Evolutionary conservation across 2,888 invertebrate genomes (phyloP).

Genomic region (Rhamnusium bicolor): DNA sequence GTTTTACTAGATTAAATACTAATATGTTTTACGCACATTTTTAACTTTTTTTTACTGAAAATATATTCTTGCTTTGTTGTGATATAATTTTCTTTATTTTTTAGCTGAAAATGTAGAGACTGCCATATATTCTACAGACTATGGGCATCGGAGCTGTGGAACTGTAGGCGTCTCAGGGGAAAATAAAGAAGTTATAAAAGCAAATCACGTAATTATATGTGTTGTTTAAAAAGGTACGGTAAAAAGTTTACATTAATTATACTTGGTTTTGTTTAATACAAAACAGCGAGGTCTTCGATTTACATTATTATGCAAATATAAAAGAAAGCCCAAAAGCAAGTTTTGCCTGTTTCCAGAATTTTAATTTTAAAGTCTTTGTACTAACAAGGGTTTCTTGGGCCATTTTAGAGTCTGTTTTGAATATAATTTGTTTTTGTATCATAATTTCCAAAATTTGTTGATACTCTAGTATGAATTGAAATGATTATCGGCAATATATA

Average conservation of each 20-base stretch:
- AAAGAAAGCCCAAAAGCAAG: neutral
- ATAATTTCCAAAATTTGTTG: neutral
- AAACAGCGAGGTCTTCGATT: neutral
- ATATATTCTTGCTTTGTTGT: neutral
- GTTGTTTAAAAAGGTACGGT: neutral
- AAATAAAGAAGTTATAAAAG: neutral
- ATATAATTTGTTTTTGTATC: neutral
- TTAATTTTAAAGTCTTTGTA: neutral
- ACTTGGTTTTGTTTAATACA: neutral
- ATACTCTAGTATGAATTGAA: no score
- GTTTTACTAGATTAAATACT: no score
- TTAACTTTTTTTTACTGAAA: neutral
- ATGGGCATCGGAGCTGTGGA: neutral
- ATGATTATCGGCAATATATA: no score
- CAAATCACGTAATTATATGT: neutral
- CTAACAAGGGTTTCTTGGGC: neutral
- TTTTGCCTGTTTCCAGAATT: neutral
- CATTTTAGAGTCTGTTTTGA: neutral
- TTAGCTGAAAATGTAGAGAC: neutral
- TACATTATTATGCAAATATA: neutral
- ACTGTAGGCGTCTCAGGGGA: neutral
- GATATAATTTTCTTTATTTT: neutral
- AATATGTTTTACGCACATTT: no score
- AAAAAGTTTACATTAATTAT: conserved; percentile 8
- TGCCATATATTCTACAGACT: neutral